These are phyloP conservation scores for Spisula solida DNA, from an alignment of 2,888 invertebrate genomes.

Conservation along the genomic window DNA sequence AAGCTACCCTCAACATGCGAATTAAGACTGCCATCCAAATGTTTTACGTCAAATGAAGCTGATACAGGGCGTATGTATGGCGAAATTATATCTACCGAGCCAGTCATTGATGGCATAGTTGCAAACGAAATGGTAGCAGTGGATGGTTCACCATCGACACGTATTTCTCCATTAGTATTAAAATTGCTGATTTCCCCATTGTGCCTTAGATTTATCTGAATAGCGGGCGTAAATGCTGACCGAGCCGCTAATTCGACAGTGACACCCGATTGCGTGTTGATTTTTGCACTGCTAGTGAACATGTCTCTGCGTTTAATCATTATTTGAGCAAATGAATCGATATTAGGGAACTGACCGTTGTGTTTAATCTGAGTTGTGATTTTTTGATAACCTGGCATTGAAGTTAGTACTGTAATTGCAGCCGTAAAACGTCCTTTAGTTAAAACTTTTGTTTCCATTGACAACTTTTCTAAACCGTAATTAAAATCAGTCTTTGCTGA, in stretches of 20 bases:
- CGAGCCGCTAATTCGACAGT: slow-evolving; percentile 26
- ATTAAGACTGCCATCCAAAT: background rate
- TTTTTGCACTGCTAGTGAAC: slow-evolving; percentile 23
- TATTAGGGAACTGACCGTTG: slow-evolving; percentile 51
- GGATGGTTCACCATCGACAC: slow-evolving; percentile 49
- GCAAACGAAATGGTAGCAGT: slow-evolving; percentile 38
- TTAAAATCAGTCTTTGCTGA: slow-evolving; percentile 34
- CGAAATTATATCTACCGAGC: slow-evolving; percentile 23
- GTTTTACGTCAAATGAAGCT: slow-evolving; percentile 31
- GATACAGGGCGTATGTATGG: slow-evolving; percentile 40
- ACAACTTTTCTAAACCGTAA: slow-evolving; percentile 40
- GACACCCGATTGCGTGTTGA: slow-evolving; percentile 36
- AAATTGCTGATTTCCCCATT: slow-evolving; percentile 46
- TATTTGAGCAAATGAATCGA: slow-evolving; percentile 36
- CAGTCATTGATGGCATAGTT: slow-evolving; percentile 32
- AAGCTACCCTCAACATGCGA: slow-evolving; percentile 33
- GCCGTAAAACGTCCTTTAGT: slow-evolving; percentile 26
- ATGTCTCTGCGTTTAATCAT: slow-evolving; percentile 59
- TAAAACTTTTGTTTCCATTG: slow-evolving; percentile 46
- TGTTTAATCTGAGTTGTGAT: slow-evolving; percentile 47
- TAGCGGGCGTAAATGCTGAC: slow-evolving; percentile 53
- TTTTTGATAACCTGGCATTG: slow-evolving; percentile 51
- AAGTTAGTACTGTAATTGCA: slow-evolving; percentile 48
- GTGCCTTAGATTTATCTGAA: slow-evolving; percentile 54
- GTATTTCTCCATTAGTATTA: slow-evolving; percentile 48